Conservation (phyloP, 1,140 invertebrate species). For the Anoplolepis gracilipes region DNA sequence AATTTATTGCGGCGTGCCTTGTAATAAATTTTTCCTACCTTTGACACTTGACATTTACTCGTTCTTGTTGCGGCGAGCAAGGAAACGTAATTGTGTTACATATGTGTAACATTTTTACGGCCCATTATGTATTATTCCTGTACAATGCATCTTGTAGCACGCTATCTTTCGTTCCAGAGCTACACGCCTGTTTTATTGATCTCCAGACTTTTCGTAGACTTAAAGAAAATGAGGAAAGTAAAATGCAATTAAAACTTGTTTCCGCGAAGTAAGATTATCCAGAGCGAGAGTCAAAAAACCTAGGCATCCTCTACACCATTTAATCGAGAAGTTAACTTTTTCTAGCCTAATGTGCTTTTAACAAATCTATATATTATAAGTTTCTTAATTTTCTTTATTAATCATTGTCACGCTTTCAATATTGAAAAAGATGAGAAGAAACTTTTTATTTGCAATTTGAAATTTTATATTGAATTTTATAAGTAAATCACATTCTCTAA, state of each 20-base stretch:
- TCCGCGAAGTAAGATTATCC: constrained; percentile 38
- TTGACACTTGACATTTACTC: constrained; percentile 64
- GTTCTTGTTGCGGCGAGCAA: constrained; percentile 26
- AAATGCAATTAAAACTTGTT: constrained; percentile 59
- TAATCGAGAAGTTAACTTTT: constrained; percentile 32
- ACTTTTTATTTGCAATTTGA: constrained; percentile 8
- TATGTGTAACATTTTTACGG: constrained; percentile 55
- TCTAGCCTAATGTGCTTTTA: neutral
- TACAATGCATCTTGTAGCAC: constrained; percentile 13
- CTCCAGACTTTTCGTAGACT: constrained; percentile 17
- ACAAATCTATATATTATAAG: neutral
- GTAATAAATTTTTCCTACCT: constrained; percentile 71
- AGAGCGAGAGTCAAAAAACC: constrained; percentile 27
- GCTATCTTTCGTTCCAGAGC: constrained; percentile 56
- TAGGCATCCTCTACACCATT: constrained; percentile 28
- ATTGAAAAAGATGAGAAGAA: neutral
- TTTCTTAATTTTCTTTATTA: neutral
- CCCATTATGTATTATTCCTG: constrained; percentile 60
- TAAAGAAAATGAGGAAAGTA: constrained; percentile 57
- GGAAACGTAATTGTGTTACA: constrained; percentile 71
- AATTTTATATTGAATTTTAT: constrained; percentile 2
- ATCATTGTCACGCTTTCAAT: constrained; percentile 16
- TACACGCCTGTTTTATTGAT: constrained; percentile 64
- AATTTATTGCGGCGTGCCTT: constrained; percentile 69
- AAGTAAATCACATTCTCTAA: constrained; percentile 36